Percentiles rank a stretch among this genome's conserved stretches.
phyloP scores from a whole-genome alignment of 2,888 invertebrate genomes.

The Agrotis clavis region DNA sequence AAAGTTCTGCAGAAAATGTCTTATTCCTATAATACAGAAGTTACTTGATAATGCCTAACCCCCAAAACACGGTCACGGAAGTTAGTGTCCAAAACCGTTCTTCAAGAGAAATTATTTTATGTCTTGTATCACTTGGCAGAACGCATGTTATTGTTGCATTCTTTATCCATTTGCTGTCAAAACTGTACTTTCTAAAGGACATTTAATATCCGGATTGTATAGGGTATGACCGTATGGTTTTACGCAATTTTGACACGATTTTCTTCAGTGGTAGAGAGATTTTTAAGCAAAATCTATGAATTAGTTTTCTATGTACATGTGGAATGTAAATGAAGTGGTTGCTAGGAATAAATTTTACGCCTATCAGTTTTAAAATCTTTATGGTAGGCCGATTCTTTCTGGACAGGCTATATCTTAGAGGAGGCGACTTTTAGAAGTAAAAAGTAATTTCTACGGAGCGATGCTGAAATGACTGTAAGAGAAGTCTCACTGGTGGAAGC shows the following conservation, averaged over 20 bases:
- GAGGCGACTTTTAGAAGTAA: too few relatives aligned
- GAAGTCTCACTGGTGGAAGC: neutral
- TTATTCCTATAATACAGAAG: neutral
- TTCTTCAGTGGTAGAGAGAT: constrained; percentile 22
- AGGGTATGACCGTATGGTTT: constrained; percentile 24
- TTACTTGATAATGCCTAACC: neutral
- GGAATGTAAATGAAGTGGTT: constrained; percentile 13
- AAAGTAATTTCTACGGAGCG: too few relatives aligned
- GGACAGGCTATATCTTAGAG: too few relatives aligned
- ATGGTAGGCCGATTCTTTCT: neutral
- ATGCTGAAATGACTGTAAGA: too few relatives aligned
- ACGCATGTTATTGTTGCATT: constrained; percentile 58
- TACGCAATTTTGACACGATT: constrained; percentile 17
- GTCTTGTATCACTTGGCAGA: constrained; percentile 52
- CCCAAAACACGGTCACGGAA: neutral
- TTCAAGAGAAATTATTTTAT: constrained; percentile 48
- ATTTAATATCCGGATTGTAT: constrained; percentile 42
- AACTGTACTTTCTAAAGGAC: constrained; percentile 59
- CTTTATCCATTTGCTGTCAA: constrained; percentile 58
- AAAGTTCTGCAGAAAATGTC: too few relatives aligned
- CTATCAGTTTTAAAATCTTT: neutral
- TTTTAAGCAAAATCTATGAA: constrained; percentile 35
- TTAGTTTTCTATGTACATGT: constrained; percentile 22
- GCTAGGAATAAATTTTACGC: constrained; percentile 29
- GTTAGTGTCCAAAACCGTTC: neutral